Evolutionary conservation across 1,140 invertebrate species (phyloP), one percentile per base, ranked within the genome.

Genomic region (Aleiodes sp.): DNA sequence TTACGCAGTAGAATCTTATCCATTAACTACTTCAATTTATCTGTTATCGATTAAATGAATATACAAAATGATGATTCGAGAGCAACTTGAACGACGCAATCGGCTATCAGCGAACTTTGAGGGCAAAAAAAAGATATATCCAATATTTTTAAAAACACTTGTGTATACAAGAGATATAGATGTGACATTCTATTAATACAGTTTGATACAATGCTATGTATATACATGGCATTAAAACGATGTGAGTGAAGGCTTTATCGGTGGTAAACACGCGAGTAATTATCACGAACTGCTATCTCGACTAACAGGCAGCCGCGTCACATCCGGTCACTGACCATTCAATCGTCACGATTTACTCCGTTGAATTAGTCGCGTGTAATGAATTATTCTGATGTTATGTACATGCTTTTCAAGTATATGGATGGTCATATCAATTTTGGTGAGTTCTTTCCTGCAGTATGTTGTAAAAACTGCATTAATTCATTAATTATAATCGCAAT

Each of bases 261-360:
- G 75, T 78, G 75, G 76, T 80, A 80, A 80, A 81, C 76, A 80
- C 75, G 77, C 76, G 72, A 77, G 73, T 79, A 82, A 78, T 80
- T 77, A 82, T 81, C 76, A 68, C 70, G 10, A 35, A 35, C 76
- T 70, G 75, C 77, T 75, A 79, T 79, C 72, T 81, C 78, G 75
- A 70, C 62, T 66, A 66, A 60, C 66, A 68, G 57, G 14, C 39
- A 56, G 46, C 56, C 73, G 74, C 76, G 76, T 82, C 80, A 80
- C 73, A 79, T 84, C 81, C 79, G 80, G 82, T 81, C 77, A 80
- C 76, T 81, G 82, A 82, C 80, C 81, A 80, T 82, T 81, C 79
- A 80, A 82, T 83, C 79, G 78, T 79, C 72, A 75, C 74, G 66
- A 80, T 76, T 75, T 73, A 59, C 29, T 31, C 35, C 33, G 28